Percentiles rank a stretch among this genome's conserved stretches.
Conservation (phyloP, 2,797 vertebrate genomes). For the Okamejei kenojei region DNA sequence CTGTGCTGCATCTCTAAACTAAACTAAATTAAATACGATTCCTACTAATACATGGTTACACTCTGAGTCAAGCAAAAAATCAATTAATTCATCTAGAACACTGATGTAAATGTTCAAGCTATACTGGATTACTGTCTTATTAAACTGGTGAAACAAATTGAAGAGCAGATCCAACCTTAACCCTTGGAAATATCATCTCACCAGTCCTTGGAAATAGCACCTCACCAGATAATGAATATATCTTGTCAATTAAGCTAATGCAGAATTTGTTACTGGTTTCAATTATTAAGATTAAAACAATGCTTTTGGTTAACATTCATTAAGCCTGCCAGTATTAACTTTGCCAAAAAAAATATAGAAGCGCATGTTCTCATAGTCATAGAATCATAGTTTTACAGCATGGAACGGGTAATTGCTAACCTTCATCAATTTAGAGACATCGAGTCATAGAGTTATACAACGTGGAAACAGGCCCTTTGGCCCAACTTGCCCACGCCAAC, state of each 20-base stretch:
- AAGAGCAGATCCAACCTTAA: not conserved
- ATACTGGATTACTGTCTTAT: not conserved
- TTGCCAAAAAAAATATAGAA: not conserved
- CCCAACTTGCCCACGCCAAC: too few relatives aligned
- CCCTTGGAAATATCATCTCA: not conserved
- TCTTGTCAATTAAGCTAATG: not conserved
- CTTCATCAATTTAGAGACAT: too few relatives aligned
- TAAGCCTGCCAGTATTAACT: not conserved
- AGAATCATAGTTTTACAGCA: too few relatives aligned
- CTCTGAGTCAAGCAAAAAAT: too few relatives aligned
- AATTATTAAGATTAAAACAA: not conserved
- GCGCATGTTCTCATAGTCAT: not conserved
- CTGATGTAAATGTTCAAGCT: not conserved
- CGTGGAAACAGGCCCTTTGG: too few relatives aligned
- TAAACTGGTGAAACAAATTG: not conserved
- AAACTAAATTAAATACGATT: too few relatives aligned
- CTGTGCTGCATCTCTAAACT: too few relatives aligned
- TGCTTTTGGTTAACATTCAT: not conserved
- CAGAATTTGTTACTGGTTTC: not conserved
- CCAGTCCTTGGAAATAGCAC: not conserved
- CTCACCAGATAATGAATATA: not conserved
- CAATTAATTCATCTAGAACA: too few relatives aligned
- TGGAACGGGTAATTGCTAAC: too few relatives aligned
- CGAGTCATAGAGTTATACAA: too few relatives aligned
- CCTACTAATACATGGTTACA: too few relatives aligned